phyloP scores from a whole-genome alignment of 2,113 vertebrate genomes.

The Polyodon spathula region DNA sequence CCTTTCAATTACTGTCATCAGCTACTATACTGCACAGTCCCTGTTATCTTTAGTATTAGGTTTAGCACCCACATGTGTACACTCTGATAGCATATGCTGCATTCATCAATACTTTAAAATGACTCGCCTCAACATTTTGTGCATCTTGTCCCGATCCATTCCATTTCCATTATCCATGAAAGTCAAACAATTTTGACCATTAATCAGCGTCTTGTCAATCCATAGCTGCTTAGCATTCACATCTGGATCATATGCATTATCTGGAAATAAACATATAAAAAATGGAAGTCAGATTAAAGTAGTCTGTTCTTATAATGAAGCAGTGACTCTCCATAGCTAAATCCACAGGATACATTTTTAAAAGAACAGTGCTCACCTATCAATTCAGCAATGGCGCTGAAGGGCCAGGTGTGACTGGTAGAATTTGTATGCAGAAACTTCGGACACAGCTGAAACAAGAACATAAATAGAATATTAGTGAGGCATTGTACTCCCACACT shows the following conservation, averaged over 20 bases:
- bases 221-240: conserved; percentile 86
- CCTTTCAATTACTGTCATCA: too few species aligned
- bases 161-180: conserved; percentile 91
- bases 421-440: conserved; percentile 91
- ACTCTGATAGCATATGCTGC: too few species aligned
- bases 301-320: too few species aligned
- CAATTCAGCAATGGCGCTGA: conserved; percentile 90
- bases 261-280: conserved; percentile 37
- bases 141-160: conserved; percentile 70
- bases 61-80: too few species aligned
- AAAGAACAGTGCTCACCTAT: conserved; percentile 68
- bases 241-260: conserved; percentile 94
- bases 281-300: too few species aligned
- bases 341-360: neutral
- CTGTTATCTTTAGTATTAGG: too few species aligned
- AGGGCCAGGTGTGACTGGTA: conserved; percentile 94
- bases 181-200: conserved; percentile 59
- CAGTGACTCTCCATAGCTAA: too few species aligned
- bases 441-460: conserved; percentile 70
- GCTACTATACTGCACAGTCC: too few species aligned
- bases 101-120: neutral
- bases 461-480: conserved; percentile 15
- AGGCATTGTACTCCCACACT: neutral
- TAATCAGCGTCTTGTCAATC: conserved; percentile 84
- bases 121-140: conserved; percentile 88